Percentiles rank a stretch among this genome's conserved stretches.
Evolutionary conservation across 2,888 invertebrate genomes (phyloP).

Genomic region (Agrochola lychnidis): DNA sequence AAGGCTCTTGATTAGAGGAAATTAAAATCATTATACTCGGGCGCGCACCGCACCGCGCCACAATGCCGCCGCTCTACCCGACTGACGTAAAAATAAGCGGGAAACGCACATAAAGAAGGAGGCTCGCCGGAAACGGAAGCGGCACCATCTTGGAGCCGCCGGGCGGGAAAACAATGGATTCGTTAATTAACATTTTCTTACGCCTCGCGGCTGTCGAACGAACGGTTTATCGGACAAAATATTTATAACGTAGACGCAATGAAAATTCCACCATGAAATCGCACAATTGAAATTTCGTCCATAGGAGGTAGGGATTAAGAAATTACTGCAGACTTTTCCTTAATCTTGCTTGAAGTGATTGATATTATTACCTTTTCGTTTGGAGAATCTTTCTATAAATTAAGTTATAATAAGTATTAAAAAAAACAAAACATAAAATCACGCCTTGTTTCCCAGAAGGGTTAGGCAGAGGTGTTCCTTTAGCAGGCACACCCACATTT

Average conservation of each 20-base stretch:
- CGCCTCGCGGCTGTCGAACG: slow-evolving; percentile 91
- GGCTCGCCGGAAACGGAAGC: slow-evolving; percentile 90
- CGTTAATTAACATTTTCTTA: slow-evolving; percentile 95
- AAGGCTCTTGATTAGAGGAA: slow-evolving; percentile 91
- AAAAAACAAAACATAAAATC: no score
- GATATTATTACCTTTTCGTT: slow-evolving; percentile 16
- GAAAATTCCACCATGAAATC: slow-evolving; percentile 87
- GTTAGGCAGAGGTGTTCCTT: no score
- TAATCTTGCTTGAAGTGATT: slow-evolving; percentile 31
- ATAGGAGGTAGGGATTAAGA: slow-evolving; percentile 72
- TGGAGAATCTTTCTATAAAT: neutral
- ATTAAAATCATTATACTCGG: slow-evolving; percentile 90
- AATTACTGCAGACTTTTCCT: slow-evolving; percentile 47
- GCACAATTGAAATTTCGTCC: slow-evolving; percentile 81
- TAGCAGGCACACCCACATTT: no score
- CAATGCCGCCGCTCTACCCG: slow-evolving; percentile 84
- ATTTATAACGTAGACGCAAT: slow-evolving; percentile 89
- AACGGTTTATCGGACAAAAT: slow-evolving; percentile 91
- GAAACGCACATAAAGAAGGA: slow-evolving; percentile 90
- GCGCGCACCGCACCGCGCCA: slow-evolving; percentile 82
- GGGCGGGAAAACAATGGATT: slow-evolving; percentile 93
- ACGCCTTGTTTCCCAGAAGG: no score
- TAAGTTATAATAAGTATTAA: neutral
- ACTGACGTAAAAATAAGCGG: slow-evolving; percentile 88
- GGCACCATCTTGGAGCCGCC: slow-evolving; percentile 91